Conservation (phyloP, 1,140 invertebrate species). For the Pseudomyrmex sp. region DNA sequence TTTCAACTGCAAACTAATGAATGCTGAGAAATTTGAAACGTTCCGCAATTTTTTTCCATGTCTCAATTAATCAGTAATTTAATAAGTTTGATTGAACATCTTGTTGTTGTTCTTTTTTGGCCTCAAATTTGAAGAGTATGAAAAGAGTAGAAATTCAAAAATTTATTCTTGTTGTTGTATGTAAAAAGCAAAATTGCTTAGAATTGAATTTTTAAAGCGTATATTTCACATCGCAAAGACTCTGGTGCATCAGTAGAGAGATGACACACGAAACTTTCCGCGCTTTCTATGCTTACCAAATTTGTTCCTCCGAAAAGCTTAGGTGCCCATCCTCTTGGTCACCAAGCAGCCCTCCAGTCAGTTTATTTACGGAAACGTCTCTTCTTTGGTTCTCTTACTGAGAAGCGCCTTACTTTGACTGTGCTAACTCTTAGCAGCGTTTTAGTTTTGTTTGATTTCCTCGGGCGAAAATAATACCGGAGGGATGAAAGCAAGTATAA, state of each 20-base stretch:
- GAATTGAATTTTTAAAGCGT: neutral
- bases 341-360: slow-evolving; percentile 21
- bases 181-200: too few relatives aligned
- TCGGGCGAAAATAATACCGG: slow-evolving; percentile 57
- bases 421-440: neutral
- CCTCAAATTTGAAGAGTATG: neutral
- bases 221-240: slow-evolving; percentile 13
- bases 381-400: slow-evolving; percentile 50
- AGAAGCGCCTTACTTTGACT: slow-evolving; percentile 45
- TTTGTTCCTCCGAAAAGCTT: slow-evolving; percentile 29
- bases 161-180: neutral
- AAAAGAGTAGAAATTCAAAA: neutral
- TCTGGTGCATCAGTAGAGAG: slow-evolving; percentile 26
- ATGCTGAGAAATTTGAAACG: too few relatives aligned
- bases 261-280: slow-evolving; percentile 55
- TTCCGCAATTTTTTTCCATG: too few relatives aligned
- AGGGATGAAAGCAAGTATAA: neutral
- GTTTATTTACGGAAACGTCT: slow-evolving; percentile 58
- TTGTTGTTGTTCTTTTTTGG: too few relatives aligned
- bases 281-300: slow-evolving; percentile 17
- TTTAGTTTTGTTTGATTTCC: slow-evolving; percentile 60
- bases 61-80: too few relatives aligned
- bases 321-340: slow-evolving; percentile 45
- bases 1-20: too few relatives aligned
- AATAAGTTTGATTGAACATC: too few relatives aligned